A percentile compares a stretch with the other conserved stretches of the same genome.
phyloP scores from a whole-genome alignment of 2,797 vertebrate genomes.

The Acropternis orthonyx region DNA sequence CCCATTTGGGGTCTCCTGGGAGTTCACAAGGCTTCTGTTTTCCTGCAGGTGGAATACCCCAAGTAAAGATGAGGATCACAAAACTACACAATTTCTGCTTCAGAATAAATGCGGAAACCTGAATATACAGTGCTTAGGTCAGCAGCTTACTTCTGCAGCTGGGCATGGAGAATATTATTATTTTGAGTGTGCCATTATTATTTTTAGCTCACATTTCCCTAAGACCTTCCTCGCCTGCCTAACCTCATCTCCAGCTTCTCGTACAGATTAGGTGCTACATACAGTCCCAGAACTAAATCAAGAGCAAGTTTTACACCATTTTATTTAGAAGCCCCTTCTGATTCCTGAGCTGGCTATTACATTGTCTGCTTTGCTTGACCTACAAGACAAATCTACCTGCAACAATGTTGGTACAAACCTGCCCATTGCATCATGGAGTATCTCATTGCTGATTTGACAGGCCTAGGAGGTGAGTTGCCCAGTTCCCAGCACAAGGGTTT shows the following conservation, averaged over 20 bases:
- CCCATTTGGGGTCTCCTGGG: accelerated
- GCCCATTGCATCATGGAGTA: neutral
- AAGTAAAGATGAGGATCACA: neutral
- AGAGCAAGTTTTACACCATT: neutral
- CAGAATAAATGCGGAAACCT: neutral
- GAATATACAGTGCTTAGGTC: neutral
- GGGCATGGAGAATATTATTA: neutral
- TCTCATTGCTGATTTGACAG: neutral
- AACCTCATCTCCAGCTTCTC: neutral
- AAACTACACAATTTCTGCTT: neutral
- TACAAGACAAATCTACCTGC: neutral
- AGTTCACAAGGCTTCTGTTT: neutral
- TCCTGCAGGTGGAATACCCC: neutral
- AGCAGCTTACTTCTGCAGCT: constrained; percentile 29
- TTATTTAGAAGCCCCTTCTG: neutral
- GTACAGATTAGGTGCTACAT: neutral
- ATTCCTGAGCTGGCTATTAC: neutral
- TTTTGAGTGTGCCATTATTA: neutral
- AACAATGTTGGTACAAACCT: accelerated
- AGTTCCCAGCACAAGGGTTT: neutral
- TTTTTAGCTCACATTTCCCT: neutral
- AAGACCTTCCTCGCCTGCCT: neutral
- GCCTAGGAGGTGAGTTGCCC: neutral
- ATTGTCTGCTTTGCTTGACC: neutral
- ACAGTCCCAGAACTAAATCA: neutral